These are phyloP conservation scores for Nymphalis urticae DNA, from an alignment of 2,888 invertebrate species.

Conservation along the genomic window DNA sequence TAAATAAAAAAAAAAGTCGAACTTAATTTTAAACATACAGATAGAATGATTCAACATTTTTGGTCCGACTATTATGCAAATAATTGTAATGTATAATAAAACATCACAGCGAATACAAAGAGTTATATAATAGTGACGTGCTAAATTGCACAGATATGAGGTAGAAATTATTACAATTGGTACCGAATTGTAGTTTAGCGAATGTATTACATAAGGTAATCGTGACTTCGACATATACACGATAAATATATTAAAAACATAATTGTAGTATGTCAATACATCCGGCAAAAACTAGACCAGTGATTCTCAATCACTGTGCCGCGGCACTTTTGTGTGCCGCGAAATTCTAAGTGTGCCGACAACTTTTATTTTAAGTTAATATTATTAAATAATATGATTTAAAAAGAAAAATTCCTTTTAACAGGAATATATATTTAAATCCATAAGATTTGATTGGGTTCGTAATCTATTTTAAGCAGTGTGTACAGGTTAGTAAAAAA, in stretches of 20 bases:
- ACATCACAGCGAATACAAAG: not conserved
- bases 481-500: no score
- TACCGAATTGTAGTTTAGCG: not conserved
- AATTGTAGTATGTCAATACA: no score
- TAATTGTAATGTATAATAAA: not conserved
- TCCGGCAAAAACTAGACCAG: no score
- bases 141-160: not conserved
- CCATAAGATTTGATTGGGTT: no score
- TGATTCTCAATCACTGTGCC: no score
- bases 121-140: not conserved
- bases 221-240: not conserved
- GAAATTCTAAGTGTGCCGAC: no score
- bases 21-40: conserved; percentile 38
- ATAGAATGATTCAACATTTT: conserved; percentile 35
- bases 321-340: no score
- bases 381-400: no score
- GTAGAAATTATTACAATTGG: not conserved
- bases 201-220: conserved; percentile 1
- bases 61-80: conserved; percentile 18
- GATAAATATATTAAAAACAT: not conserved
- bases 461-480: no score
- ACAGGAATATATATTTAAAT: no score
- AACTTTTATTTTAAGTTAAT: no score
- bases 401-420: no score
- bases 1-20: conserved; percentile 44